Percentiles rank a stretch among this genome's conserved stretches.
phyloP scores from a whole-genome alignment of 1,140 invertebrate species.

The Phymastichus coffea region DNA sequence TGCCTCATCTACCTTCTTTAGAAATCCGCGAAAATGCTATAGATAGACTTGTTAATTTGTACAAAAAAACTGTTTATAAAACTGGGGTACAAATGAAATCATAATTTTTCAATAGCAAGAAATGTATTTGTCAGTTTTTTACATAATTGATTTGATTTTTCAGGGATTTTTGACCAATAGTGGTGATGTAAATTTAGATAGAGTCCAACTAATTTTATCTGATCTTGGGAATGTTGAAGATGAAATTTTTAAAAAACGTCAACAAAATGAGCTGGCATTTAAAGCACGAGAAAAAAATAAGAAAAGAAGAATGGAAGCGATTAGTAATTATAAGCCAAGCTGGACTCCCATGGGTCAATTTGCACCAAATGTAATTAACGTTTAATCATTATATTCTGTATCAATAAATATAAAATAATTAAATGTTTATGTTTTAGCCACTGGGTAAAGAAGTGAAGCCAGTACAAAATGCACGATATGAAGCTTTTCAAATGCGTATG shows the following conservation, averaged over 20 bases:
- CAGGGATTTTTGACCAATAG: constrained; percentile 94
- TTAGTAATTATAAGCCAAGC: constrained; percentile 64
- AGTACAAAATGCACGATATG: constrained; percentile 67
- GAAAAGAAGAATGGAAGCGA: constrained; percentile 58
- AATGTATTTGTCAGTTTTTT: too few relatives aligned
- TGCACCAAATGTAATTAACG: constrained; percentile 65
- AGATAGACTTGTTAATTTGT: constrained; percentile 89
- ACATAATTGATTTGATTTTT: constrained; percentile 34
- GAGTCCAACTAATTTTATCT: constrained; percentile 92
- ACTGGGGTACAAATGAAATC: constrained; percentile 66
- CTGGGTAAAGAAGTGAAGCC: constrained; percentile 54
- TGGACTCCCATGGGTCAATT: constrained; percentile 73
- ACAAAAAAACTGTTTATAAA: constrained; percentile 94
- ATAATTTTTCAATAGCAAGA: constrained; percentile 18
- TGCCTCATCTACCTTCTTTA: constrained; percentile 96
- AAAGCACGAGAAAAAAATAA: constrained; percentile 76
- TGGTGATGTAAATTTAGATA: constrained; percentile 87
- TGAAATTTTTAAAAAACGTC: constrained; percentile 93
- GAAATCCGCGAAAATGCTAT: constrained; percentile 99
- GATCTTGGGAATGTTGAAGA: constrained; percentile 94
- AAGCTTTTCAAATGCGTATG: constrained; percentile 69
- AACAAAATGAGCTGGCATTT: constrained; percentile 82
- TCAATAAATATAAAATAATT: neutral
- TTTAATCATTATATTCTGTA: constrained; percentile 4
- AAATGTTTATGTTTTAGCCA: constrained; percentile 47